phyloP scores from a whole-genome alignment of 1,140 invertebrate genomes.

The Drosophila nannoptera region DNA sequence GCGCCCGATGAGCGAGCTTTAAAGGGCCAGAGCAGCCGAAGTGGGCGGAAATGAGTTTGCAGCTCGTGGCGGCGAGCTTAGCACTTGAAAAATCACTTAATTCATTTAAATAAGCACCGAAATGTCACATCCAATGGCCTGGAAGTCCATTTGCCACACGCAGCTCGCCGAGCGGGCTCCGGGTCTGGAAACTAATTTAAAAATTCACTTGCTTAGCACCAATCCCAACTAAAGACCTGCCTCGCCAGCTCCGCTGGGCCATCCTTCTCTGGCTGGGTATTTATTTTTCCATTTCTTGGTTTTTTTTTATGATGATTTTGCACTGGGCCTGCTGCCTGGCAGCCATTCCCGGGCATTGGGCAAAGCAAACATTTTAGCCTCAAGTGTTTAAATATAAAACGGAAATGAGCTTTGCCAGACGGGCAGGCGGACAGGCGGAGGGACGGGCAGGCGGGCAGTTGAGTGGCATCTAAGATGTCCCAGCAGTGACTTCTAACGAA shows the following conservation, averaged over 20 bases:
- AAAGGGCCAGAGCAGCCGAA: slow-evolving; percentile 34
- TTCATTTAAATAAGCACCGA: slow-evolving; percentile 75
- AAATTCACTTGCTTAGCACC: slow-evolving; percentile 75
- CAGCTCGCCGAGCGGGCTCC: slow-evolving; percentile 27
- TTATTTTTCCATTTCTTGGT: slow-evolving; percentile 73
- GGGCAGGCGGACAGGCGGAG: no score
- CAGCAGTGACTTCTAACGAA: slow-evolving; percentile 33
- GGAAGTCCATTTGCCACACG: slow-evolving; percentile 61
- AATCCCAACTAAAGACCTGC: slow-evolving; percentile 28
- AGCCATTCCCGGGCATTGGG: slow-evolving; percentile 39
- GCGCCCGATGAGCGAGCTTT: slow-evolving; percentile 66
- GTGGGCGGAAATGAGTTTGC: slow-evolving; percentile 68
- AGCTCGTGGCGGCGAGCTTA: slow-evolving; percentile 66
- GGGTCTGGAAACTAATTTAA: slow-evolving; percentile 73
- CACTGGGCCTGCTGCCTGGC: slow-evolving; percentile 43
- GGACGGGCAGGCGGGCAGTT: no score
- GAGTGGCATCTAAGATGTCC: slow-evolving; percentile 23
- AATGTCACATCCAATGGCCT: slow-evolving; percentile 52
- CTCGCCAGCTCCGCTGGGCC: not conserved
- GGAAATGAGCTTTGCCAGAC: slow-evolving; percentile 71
- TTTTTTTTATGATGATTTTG: slow-evolving; percentile 72
- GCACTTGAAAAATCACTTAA: slow-evolving; percentile 77
- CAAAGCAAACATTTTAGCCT: slow-evolving; percentile 76
- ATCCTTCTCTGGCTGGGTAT: slow-evolving; percentile 34
- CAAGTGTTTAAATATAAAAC: slow-evolving; percentile 77